Conservation (phyloP, 2,888 invertebrate genomes). For the Tetragonula carbonaria region DNA sequence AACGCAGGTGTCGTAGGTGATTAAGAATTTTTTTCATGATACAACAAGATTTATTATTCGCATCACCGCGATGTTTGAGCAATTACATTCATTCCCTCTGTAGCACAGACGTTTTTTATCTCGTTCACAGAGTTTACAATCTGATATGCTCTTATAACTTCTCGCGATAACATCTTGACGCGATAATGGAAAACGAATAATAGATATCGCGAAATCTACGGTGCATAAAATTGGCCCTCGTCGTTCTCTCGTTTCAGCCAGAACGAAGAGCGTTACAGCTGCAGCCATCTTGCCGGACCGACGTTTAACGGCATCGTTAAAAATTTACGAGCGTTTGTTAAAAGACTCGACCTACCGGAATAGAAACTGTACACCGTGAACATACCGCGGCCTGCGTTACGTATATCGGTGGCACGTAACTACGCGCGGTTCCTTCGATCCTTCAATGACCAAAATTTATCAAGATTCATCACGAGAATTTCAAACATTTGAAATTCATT, state of each 20-base stretch:
- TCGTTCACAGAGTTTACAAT: constrained; percentile 12
- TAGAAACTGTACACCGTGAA: constrained; percentile 71
- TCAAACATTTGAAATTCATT: background rate
- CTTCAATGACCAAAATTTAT: background rate
- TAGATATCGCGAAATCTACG: constrained; percentile 26
- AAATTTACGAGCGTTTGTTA: constrained; percentile 80
- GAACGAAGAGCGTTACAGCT: constrained; percentile 75
- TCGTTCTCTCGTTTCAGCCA: constrained; percentile 39
- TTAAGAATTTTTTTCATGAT: background rate
- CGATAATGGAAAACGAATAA: constrained; percentile 12
- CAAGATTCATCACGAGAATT: background rate
- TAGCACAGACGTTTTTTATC: constrained; percentile 25
- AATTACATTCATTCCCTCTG: constrained; percentile 36
- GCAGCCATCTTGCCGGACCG: constrained; percentile 79
- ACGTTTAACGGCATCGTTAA: constrained; percentile 80
- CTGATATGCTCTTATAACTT: constrained; percentile 35
- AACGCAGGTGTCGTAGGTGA: too few species aligned
- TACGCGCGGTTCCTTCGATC: constrained; percentile 45
- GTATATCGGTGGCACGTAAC: constrained; percentile 51
- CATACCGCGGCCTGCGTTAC: constrained; percentile 51
- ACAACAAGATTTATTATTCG: constrained; percentile 39
- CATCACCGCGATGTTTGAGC: constrained; percentile 45
- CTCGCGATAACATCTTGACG: constrained; percentile 3
- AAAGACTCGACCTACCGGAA: constrained; percentile 76
- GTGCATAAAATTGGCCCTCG: constrained; percentile 34